Evolutionary conservation across 2,113 vertebrate genomes (phyloP).

Genomic region (Rallus limicola): DNA sequence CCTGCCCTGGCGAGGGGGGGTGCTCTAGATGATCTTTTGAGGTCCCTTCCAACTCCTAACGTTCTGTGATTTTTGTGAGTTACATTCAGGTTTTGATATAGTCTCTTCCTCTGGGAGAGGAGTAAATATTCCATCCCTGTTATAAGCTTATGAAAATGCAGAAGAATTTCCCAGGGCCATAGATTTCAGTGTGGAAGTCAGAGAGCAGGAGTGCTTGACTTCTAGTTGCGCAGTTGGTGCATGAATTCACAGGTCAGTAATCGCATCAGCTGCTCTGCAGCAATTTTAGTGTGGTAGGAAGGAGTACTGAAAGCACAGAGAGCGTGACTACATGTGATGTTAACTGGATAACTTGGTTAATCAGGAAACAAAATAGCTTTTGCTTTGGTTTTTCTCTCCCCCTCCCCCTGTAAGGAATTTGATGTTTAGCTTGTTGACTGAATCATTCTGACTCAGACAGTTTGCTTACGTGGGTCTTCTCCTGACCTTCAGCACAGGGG

Average conservation of each 20-base stretch:
- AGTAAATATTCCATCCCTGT: background rate
- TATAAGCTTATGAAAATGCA: background rate
- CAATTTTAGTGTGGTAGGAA: background rate
- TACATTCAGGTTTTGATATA: background rate
- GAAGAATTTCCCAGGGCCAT: background rate
- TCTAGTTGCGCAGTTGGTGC: background rate
- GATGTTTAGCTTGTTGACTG: constrained; percentile 37
- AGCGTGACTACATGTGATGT: background rate
- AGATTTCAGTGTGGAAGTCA: background rate
- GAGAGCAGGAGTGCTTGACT: background rate
- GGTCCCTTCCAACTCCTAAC: too few relatives aligned
- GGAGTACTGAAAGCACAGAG: background rate
- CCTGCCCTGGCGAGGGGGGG: too few relatives aligned
- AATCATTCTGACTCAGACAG: background rate
- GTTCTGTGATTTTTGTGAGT: background rate
- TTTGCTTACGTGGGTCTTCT: background rate
- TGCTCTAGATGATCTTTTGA: too few relatives aligned
- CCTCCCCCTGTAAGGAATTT: background rate
- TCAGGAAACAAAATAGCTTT: background rate
- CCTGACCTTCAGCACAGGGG: background rate
- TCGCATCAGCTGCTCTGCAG: background rate
- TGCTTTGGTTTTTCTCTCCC: background rate
- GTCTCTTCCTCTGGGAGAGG: background rate
- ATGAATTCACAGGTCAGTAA: background rate
- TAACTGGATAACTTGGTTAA: background rate